Base-by-base conservation (phyloP, 2,888 invertebrate genomes). In the Eledona agricola region DNA sequence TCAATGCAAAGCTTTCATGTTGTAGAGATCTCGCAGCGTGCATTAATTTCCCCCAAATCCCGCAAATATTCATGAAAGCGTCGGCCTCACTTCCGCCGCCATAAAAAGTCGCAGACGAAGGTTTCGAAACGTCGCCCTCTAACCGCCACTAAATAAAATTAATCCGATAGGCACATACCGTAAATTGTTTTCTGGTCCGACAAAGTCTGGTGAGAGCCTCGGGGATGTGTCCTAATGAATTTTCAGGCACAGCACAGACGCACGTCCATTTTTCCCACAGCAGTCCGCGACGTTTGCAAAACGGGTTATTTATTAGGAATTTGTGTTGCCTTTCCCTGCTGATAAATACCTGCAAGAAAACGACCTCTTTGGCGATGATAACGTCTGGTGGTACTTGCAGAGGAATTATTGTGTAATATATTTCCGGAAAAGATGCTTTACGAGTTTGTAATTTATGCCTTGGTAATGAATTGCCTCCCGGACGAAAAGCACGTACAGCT, bases 211-310 rank as follows among this genome's bases (percentile, higher is more conserved):
- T 12, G 13, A 29, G 16, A 51, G 26, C 28, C 47, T 37, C 23
- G 35, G 55, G 37, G 22, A 40, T 51, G 51, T 42, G 54, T 47
- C 50, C 54, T 57, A 57, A 57, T 57, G 57, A 57, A 57, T 57
- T 57, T 57, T 57, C 54, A 51, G 43, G 38, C 45, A n/a, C 34
- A 40, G 57, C 51, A 43, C 49, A 31, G n/a, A 47, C 50, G 42
- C 51, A 57, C 51, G 57, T 57, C 57, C 54, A 57, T 57, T 57
- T 57, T 57, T 57, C 51, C 55, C 55, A 57, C 51, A 54, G 49
- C 32, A 49, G 31, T 51, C 45, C 46, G 56, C 32, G 46, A 46
- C 43, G 55, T 43, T 42, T 37, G 23, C 54, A 29, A 49, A 49
- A 38, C 11, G 13, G 2, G 56, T 59, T 59, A 59, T 59, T 59